Conservation (phyloP, 2,113 vertebrate genomes). For the Pomatostomus ruficeps region DNA sequence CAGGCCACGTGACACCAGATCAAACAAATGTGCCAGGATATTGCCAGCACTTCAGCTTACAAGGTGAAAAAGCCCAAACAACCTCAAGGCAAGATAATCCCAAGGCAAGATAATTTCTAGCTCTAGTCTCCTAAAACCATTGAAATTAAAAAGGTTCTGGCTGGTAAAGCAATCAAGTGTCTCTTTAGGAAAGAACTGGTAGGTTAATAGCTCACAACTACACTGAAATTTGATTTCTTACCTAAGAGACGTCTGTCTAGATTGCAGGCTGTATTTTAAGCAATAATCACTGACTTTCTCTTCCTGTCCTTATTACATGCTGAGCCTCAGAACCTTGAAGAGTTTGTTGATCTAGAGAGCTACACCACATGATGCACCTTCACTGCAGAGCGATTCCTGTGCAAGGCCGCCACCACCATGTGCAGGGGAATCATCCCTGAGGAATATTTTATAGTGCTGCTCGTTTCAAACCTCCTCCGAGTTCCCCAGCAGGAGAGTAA, state of each 20-base stretch:
- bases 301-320: not conserved
- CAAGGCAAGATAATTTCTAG: no score
- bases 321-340: not conserved
- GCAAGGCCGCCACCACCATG: fast-evolving
- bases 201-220: not conserved
- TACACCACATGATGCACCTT: not conserved
- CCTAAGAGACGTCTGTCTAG: not conserved
- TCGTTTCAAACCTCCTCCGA: not conserved
- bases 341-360: not conserved
- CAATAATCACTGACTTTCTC: not conserved
- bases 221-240: not conserved
- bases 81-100: not conserved
- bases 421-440: not conserved
- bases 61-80: not conserved
- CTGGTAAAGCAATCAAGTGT: not conserved
- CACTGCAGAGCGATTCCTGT: not conserved
- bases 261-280: not conserved
- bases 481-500: not conserved
- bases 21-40: not conserved
- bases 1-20: not conserved
- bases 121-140: not conserved
- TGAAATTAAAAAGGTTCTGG: not conserved
- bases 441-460: not conserved
- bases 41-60: not conserved
- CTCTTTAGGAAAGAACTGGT: not conserved